phyloP scores from a whole-genome alignment of 2,113 vertebrate species.

The Macrotis lagotis region DNA sequence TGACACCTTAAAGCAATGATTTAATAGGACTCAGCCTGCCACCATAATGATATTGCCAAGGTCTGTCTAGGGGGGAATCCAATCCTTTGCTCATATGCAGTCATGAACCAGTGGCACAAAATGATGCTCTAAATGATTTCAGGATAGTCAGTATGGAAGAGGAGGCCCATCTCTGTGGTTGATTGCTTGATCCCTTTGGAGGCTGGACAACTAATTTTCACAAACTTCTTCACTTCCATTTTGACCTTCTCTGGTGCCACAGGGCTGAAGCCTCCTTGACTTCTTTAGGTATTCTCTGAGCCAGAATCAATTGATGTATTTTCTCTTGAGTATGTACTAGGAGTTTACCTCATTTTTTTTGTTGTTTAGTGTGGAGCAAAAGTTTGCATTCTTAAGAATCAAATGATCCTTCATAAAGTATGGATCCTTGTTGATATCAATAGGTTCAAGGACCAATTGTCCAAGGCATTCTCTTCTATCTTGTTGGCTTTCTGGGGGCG shows the following conservation, averaged over 20 bases:
- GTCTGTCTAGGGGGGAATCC: slow-evolving; percentile 93
- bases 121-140: background rate
- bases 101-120: slow-evolving; percentile 90
- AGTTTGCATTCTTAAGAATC: background rate
- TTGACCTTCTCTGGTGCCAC: slow-evolving; percentile 96
- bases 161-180: slow-evolving; percentile 86
- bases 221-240: slow-evolving; percentile 98
- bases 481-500: no score
- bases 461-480: background rate
- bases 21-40: slow-evolving; percentile 96
- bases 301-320: slow-evolving; percentile 48
- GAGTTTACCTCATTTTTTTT: background rate
- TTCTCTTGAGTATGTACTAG: background rate
- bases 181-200: slow-evolving; percentile 97
- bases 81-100: slow-evolving; percentile 95
- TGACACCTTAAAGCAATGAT: slow-evolving; percentile 99
- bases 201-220: slow-evolving; percentile 97
- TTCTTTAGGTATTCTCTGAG: slow-evolving; percentile 94
- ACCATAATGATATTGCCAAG: slow-evolving; percentile 98
- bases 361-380: background rate
- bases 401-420: background rate
- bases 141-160: slow-evolving; percentile 83
- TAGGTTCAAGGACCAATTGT: background rate
- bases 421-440: background rate
- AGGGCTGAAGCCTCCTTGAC: slow-evolving; percentile 98